Evolutionary conservation across 2,888 invertebrate genomes (phyloP).

Genomic region (Elegia similella): DNA sequence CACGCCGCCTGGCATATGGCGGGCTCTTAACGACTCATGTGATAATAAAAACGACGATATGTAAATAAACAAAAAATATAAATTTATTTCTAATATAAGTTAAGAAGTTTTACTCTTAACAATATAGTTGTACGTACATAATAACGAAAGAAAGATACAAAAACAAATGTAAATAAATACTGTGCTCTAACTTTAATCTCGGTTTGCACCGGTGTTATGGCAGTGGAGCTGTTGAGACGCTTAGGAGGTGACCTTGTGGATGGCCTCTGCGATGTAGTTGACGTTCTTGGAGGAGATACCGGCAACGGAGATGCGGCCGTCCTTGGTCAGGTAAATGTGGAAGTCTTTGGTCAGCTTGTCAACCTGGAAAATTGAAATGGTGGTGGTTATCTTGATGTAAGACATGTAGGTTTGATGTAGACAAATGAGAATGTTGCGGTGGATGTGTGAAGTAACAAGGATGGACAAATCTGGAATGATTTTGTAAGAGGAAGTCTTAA

Average conservation of each 20-base stretch:
- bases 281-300: slow-evolving; percentile 98
- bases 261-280: slow-evolving; percentile 94
- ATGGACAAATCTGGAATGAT: too few relatives aligned
- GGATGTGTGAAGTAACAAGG: too few relatives aligned
- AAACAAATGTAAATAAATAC: slow-evolving; percentile 50
- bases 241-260: slow-evolving; percentile 94
- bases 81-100: slow-evolving; percentile 20
- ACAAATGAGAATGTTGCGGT: too few relatives aligned
- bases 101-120: slow-evolving; percentile 9
- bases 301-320: slow-evolving; percentile 98
- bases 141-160: slow-evolving; percentile 23
- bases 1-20: too few relatives aligned
- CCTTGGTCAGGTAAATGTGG: slow-evolving; percentile 97
- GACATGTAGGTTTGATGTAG: too few relatives aligned
- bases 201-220: slow-evolving; percentile 19
- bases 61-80: slow-evolving; percentile 34
- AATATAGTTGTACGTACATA: slow-evolving; percentile 12
- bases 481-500: too few relatives aligned
- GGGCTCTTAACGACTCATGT: neutral
- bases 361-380: slow-evolving; percentile 82
- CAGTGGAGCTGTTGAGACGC: slow-evolving; percentile 29
- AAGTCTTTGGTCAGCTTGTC: slow-evolving; percentile 93
- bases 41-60: slow-evolving; percentile 29
- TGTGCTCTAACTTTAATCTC: slow-evolving; percentile 35
- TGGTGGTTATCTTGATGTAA: neutral